Base-by-base conservation (phyloP, 2,113 vertebrate species). In the Columba livia region DNA sequence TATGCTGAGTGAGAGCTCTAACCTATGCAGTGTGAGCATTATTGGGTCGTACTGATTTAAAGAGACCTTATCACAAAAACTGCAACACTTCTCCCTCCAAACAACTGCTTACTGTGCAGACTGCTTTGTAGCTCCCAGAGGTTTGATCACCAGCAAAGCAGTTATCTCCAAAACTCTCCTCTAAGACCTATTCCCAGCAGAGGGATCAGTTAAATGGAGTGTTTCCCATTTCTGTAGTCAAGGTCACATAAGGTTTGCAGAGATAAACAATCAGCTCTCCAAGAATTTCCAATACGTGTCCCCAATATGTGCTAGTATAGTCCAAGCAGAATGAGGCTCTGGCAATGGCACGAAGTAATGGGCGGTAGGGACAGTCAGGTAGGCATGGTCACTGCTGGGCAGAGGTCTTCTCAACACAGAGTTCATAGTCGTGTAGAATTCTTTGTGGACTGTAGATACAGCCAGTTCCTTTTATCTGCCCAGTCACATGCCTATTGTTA, bases 1-100 rank as follows among this genome's bases (percentile, higher is more conserved):
- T 90, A 1, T 11, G 12, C 7, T 4, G 9, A 84, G 32, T 0
- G 0, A 74, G 57, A 32, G 9, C 34, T 88, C 53, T 48, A 57
- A 57, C 21, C 62, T 48, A 50, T 56, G 17, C 38, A 24, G 20
- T 4, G 11, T 12, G 40, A 82, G 19, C 2, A 0, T 8, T 32
- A 15, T 29, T 54, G 12, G 21, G 12, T 28, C 36, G 18, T 32
- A 3, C 13, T 47, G 26, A 70, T 64, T 78, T 74, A 40, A 89
- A 58, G 51, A 69, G 18, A 54, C 21, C 19, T 53, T n/a, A 25
- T 32, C 15, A 36, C 1, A 14, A 54, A 44, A 81, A 26, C 21
- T 34, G 7, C n/a, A 82, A 14, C 4, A 11, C 8, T 50, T 81
- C 21, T 50, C 15, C 53, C 17, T 54, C 51, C 8, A 3, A 66